phyloP scores from a whole-genome alignment of 2,888 invertebrate genomes.

The Hydropsyche betteni region DNA sequence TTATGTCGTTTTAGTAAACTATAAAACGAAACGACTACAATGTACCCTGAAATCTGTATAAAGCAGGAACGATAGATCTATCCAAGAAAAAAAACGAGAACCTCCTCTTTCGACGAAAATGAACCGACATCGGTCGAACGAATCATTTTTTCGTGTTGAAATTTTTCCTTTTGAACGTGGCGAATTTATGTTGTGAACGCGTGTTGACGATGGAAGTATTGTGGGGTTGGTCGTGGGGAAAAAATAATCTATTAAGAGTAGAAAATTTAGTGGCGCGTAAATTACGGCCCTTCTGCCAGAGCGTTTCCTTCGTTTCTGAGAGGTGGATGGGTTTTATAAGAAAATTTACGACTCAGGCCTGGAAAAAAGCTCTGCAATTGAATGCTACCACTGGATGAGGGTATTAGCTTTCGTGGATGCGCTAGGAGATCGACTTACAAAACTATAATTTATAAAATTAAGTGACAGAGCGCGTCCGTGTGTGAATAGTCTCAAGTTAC shows the following conservation, averaged over 20 bases:
- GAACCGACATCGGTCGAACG: no score
- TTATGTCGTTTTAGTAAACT: conserved; percentile 46
- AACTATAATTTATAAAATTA: conserved; percentile 38
- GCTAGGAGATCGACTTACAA: conserved; percentile 39
- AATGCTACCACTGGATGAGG: conserved; percentile 37
- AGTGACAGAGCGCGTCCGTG: background rate
- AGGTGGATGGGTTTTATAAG: conserved; percentile 51
- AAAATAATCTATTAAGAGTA: conserved; percentile 51
- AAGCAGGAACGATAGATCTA: no score
- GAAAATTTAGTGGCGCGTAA: conserved; percentile 51
- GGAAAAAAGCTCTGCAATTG: conserved; percentile 46
- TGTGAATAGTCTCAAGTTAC: background rate
- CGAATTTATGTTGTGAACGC: background rate
- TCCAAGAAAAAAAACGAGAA: no score
- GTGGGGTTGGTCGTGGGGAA: conserved; percentile 40
- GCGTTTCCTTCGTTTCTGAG: conserved; percentile 35
- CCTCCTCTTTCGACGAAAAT: no score
- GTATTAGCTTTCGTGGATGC: conserved; percentile 35
- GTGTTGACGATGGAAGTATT: conserved; percentile 4
- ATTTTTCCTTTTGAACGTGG: background rate
- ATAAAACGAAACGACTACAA: conserved; percentile 47
- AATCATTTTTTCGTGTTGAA: background rate
- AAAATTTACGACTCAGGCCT: conserved; percentile 48
- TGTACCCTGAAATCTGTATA: conserved; percentile 26
- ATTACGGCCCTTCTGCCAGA: conserved; percentile 44